phyloP scores from a whole-genome alignment of 92 coral and sea anemone species.

The Zoanthus sociatus region DNA sequence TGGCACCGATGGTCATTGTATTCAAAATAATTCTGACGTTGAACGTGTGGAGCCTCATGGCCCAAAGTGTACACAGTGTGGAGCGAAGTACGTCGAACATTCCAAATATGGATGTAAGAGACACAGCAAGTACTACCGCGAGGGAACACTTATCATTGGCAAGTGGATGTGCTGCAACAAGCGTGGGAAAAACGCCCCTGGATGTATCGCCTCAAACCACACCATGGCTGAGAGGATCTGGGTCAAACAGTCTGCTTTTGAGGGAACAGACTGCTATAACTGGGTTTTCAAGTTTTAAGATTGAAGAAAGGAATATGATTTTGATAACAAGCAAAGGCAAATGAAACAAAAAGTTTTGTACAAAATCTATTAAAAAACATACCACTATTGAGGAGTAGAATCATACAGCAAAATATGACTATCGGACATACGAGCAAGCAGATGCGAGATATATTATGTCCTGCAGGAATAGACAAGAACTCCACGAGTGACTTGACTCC shows the following conservation, averaged over 20 bases:
- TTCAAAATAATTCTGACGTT: neutral
- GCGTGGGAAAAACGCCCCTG: slow-evolving; percentile 32
- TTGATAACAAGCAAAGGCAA: too few relatives aligned
- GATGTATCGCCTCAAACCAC: slow-evolving; percentile 27
- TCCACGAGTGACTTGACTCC: too few relatives aligned
- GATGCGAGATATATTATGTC: too few relatives aligned
- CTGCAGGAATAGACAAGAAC: too few relatives aligned
- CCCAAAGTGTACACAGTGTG: slow-evolving; percentile 30
- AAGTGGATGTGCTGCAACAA: slow-evolving; percentile 42
- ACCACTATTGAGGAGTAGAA: too few relatives aligned
- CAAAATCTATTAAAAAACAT: too few relatives aligned
- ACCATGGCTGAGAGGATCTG: slow-evolving; percentile 9
- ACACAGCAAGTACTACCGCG: slow-evolving; percentile 29
- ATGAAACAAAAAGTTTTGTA: too few relatives aligned
- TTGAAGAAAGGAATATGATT: neutral
- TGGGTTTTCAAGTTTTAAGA: slow-evolving; percentile 17
- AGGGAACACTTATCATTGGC: slow-evolving; percentile 35
- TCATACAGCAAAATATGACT: too few relatives aligned
- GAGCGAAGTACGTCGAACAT: slow-evolving; percentile 13
- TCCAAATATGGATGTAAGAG: slow-evolving; percentile 44
- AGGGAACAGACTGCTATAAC: slow-evolving; percentile 32
- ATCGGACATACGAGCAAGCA: too few relatives aligned
- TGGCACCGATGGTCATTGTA: neutral
- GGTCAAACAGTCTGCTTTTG: slow-evolving; percentile 13
- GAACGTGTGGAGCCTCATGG: neutral